Conservation (phyloP, 2,113 vertebrate species). For the Syrrhaptes paradoxus region DNA sequence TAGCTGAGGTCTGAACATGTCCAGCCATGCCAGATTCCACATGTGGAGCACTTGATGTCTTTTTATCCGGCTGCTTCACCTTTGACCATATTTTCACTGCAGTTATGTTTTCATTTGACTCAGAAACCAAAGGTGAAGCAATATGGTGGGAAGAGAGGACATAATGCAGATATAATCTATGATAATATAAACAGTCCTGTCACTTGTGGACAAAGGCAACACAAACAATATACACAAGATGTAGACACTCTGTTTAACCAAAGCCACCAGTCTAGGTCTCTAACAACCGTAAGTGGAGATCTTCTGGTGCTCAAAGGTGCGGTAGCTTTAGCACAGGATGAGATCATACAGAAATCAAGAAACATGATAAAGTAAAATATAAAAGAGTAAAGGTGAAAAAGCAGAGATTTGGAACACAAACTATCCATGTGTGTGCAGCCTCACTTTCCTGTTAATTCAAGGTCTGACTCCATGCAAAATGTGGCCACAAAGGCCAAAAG, state of each 20-base stretch:
- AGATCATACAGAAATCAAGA: not conserved
- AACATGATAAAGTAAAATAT: not conserved
- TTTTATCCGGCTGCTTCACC: not conserved
- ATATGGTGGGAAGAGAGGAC: not conserved
- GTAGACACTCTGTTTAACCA: not conserved
- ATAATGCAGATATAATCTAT: not conserved
- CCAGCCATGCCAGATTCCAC: not conserved
- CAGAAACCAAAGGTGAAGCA: not conserved
- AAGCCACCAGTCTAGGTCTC: not conserved
- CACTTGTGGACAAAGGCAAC: not conserved
- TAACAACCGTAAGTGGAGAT: not conserved
- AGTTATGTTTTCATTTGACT: not conserved
- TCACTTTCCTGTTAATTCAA: not conserved
- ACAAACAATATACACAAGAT: not conserved
- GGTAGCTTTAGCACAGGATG: not conserved
- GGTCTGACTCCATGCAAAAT: not conserved
- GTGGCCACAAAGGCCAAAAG: not conserved
- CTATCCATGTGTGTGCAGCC: not conserved
- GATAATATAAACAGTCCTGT: not conserved
- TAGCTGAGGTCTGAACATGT: not conserved
- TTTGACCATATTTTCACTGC: not conserved
- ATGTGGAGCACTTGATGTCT: not conserved
- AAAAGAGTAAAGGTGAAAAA: not conserved
- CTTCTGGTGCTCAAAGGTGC: not conserved
- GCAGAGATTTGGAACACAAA: not conserved